phyloP scores from a whole-genome alignment of 2,888 invertebrate species.

The Nemotelus pantherinus region DNA sequence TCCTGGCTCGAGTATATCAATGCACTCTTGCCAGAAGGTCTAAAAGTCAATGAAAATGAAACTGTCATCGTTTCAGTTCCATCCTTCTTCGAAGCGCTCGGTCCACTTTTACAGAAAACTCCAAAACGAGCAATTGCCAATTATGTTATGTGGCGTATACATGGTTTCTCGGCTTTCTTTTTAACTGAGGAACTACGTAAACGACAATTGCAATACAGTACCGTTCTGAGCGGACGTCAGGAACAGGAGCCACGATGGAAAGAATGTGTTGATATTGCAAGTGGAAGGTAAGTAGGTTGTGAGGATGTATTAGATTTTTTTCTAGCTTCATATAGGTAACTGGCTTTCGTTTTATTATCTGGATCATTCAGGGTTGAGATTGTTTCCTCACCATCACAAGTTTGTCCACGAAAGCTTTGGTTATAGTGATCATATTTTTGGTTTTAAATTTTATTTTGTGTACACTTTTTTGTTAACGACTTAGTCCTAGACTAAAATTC shows the following conservation, averaged over 20 bases:
- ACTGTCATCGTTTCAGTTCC: constrained; percentile 87
- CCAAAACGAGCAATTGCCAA: constrained; percentile 80
- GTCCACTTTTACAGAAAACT: constrained; percentile 69
- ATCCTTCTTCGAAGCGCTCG: constrained; percentile 78
- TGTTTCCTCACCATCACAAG: too few species aligned
- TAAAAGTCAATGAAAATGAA: constrained; percentile 74
- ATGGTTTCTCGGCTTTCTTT: constrained; percentile 82
- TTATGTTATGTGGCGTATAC: constrained; percentile 92
- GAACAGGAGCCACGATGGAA: constrained; percentile 91
- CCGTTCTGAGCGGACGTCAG: constrained; percentile 83
- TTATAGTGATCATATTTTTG: too few species aligned
- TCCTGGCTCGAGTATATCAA: constrained; percentile 79
- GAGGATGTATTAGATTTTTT: background rate
- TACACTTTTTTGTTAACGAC: too few species aligned
- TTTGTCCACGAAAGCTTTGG: too few species aligned
- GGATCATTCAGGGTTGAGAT: too few species aligned
- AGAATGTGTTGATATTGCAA: constrained; percentile 85
- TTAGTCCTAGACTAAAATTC: too few species aligned
- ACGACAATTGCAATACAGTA: constrained; percentile 82
- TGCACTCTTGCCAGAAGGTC: constrained; percentile 75
- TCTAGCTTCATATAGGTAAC: too few species aligned
- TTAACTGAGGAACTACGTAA: constrained; percentile 81
- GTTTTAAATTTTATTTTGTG: too few species aligned
- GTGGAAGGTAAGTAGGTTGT: constrained; percentile 71
- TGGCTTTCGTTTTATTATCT: too few species aligned